Conservation (phyloP, 1,140 invertebrate species). For the Nephila pilipes region DNA sequence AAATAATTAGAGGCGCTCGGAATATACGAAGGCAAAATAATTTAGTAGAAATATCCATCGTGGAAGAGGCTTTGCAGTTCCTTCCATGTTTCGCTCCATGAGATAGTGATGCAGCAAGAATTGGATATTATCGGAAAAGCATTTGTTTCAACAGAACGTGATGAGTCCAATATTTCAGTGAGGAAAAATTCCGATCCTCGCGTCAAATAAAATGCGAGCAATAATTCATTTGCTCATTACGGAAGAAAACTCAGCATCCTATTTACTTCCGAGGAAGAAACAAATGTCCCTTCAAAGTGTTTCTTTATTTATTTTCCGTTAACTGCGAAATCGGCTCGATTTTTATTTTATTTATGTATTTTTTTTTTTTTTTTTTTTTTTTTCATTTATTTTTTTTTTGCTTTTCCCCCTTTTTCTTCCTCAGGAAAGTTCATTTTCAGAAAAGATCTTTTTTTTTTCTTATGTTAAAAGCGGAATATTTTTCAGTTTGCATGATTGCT, state of each 20-base stretch:
- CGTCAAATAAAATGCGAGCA: conserved; percentile 71
- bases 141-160: conserved; percentile 72
- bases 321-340: conserved; percentile 26
- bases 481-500: background rate
- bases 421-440: conserved; percentile 61
- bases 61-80: background rate
- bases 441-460: conserved; percentile 32
- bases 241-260: conserved; percentile 41
- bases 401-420: background rate
- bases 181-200: conserved; percentile 55
- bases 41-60: conserved; percentile 32
- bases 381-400: background rate
- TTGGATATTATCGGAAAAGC: conserved; percentile 77
- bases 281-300: conserved; percentile 64
- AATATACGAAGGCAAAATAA: conserved; percentile 66
- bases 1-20: conserved; percentile 66
- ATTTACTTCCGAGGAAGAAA: conserved; percentile 62
- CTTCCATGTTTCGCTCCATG: background rate
- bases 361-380: conserved; percentile 17
- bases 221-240: conserved; percentile 76
- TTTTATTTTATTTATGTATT: background rate
- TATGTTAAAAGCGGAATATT: conserved; percentile 32
- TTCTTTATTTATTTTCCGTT: conserved; percentile 53
- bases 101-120: conserved; percentile 64
- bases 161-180: conserved; percentile 73